A percentile compares a stretch with the other conserved stretches of the same genome.
phyloP scores from a whole-genome alignment of 2,797 vertebrate species.

The Phrynocephalus guinanensis region DNA sequence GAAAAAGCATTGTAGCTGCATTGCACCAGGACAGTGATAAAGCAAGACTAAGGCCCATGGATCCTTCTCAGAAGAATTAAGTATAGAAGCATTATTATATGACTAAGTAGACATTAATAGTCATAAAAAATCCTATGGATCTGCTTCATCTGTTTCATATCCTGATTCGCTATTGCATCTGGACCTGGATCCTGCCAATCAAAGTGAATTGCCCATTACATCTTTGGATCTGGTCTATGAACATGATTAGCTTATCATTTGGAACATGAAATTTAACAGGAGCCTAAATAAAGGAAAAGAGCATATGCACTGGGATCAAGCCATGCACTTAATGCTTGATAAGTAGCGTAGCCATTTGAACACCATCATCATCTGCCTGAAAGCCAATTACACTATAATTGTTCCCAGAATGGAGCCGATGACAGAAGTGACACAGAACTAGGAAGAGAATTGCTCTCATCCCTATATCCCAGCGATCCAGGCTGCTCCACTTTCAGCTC shows the following conservation, averaged over 20 bases:
- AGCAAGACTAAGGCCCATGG: too few species aligned
- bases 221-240: slow-evolving; percentile 14
- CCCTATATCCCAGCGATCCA: slow-evolving; percentile 6
- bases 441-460: slow-evolving; percentile 8
- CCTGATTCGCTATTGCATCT: slow-evolving; percentile 9
- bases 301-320: slow-evolving; percentile 12
- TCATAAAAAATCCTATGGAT: background rate
- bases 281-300: slow-evolving; percentile 21
- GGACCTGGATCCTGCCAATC: slow-evolving; percentile 12
- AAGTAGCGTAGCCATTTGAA: slow-evolving; percentile 44
- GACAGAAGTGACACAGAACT: slow-evolving; percentile 35
- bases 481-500: slow-evolving; percentile 10
- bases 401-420: slow-evolving; percentile 40
- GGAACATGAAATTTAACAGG: slow-evolving; percentile 33
- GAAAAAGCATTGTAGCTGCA: too few species aligned
- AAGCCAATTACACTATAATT: slow-evolving; percentile 47
- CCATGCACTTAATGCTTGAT: slow-evolving; percentile 42
- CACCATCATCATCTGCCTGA: slow-evolving; percentile 52
- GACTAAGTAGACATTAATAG: too few species aligned
- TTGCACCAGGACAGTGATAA: too few species aligned
- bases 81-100: too few species aligned
- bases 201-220: background rate
- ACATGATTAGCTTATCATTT: slow-evolving; percentile 16
- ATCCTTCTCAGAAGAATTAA: too few species aligned
- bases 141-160: background rate